These are phyloP conservation scores for Protobothrops flavoviridis DNA, from an alignment of 2,113 vertebrate genomes.

Conservation along the genomic window DNA sequence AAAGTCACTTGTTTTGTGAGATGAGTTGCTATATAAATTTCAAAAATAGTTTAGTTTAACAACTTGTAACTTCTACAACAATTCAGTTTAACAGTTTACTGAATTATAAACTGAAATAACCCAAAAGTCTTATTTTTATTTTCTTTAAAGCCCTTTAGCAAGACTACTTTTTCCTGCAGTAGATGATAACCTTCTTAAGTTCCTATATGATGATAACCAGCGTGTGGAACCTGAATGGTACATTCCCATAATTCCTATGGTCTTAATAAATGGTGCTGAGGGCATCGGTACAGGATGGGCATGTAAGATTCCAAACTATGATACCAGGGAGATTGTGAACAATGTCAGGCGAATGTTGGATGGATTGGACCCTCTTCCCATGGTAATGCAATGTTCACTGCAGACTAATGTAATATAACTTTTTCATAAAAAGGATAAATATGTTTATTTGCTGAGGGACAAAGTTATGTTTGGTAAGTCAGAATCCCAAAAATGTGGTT, in stretches of 20 bases:
- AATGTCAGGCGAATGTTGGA: conserved; percentile 94
- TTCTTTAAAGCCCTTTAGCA: conserved; percentile 82
- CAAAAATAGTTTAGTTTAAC: neutral
- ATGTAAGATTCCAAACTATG: conserved; percentile 95
- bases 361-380: conserved; percentile 88
- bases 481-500: too few species aligned
- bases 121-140: conserved; percentile 16
- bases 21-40: too few species aligned
- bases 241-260: conserved; percentile 97
- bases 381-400: conserved; percentile 76
- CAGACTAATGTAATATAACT: conserved; percentile 15
- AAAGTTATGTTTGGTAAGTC: neutral
- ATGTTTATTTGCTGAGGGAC: neutral
- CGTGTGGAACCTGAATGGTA: conserved; percentile 99
- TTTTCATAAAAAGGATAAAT: conserved; percentile 4
- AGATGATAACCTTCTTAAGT: conserved; percentile 94
- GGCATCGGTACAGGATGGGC: conserved; percentile 99
- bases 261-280: conserved; percentile 95
- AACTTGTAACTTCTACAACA: neutral
- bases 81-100: neutral
- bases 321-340: conserved; percentile 94
- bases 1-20: neutral
- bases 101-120: neutral
- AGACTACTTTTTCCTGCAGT: conserved; percentile 87
- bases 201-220: conserved; percentile 97